Evolutionary conservation across 2,113 vertebrate species (phyloP).

Genomic region (Phalacrocorax brasilianus): DNA sequence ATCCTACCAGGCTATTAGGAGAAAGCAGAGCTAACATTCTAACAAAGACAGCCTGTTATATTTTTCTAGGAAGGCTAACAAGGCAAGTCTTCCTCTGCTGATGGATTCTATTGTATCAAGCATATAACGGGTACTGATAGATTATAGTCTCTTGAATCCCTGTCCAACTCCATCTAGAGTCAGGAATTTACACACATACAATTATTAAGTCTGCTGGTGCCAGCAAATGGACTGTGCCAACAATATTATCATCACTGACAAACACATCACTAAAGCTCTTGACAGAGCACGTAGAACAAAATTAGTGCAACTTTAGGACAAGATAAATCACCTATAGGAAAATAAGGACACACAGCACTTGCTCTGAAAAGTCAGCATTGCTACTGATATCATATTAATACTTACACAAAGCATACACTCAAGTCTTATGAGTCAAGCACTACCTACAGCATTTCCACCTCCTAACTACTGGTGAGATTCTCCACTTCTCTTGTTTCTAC

Average conservation of each 20-base stretch:
- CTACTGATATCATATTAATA: not conserved
- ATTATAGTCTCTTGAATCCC: not conserved
- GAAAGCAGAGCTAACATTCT: not conserved
- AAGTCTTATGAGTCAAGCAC: not conserved
- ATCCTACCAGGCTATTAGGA: not conserved
- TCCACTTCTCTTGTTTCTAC: not conserved
- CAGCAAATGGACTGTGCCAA: not conserved
- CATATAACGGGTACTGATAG: not conserved
- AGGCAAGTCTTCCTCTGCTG: not conserved
- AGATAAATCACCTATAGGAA: not conserved
- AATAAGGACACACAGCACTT: not conserved
- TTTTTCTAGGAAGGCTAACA: not conserved
- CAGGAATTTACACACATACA: not conserved
- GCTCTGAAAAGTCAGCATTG: not conserved
- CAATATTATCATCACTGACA: not conserved
- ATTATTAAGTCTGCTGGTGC: not conserved
- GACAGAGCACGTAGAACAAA: not conserved
- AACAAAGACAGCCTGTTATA: not conserved
- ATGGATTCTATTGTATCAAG: not conserved
- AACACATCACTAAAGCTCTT: not conserved
- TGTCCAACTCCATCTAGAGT: not conserved
- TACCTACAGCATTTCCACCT: not conserved
- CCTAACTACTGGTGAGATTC: not conserved
- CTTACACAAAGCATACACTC: not conserved
- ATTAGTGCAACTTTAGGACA: not conserved